Conservation (phyloP, 2,113 vertebrate genomes). For the Nycticorax nycticorax region DNA sequence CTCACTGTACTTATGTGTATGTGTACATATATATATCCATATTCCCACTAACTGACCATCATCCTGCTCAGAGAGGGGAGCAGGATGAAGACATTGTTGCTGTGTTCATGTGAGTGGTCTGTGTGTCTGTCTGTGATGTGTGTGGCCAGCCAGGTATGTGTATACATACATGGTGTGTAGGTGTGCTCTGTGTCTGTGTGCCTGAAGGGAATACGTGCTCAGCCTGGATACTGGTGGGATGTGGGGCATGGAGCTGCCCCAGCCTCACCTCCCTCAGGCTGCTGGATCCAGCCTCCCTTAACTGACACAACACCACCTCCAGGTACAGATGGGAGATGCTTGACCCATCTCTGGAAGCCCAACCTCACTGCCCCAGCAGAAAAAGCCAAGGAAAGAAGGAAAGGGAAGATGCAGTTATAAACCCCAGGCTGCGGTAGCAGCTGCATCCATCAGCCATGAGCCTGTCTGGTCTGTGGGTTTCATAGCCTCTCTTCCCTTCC, state of each 20-base stretch:
- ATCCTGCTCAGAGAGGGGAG: neutral
- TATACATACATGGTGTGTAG: too few relatives aligned
- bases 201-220: accelerated
- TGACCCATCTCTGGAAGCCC: neutral
- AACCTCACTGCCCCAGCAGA: accelerated
- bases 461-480: neutral
- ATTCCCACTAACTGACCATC: too few relatives aligned
- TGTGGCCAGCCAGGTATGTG: accelerated
- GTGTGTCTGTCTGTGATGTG: neutral
- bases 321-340: neutral
- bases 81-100: neutral
- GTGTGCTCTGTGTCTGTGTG: neutral
- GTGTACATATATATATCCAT: too few relatives aligned
- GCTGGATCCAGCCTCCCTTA: neutral
- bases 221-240: neutral
- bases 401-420: neutral
- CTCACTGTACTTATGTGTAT: neutral
- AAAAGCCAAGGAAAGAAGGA: neutral
- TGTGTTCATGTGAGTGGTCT: neutral
- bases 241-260: neutral
- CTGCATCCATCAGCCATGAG: neutral
- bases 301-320: neutral
- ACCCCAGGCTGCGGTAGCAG: neutral
- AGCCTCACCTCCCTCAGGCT: neutral
- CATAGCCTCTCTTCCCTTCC: neutral